Percentiles rank a stretch among this genome's conserved stretches.
Evolutionary conservation across 2,113 vertebrate genomes (phyloP).

Genomic region (Actenoides lindsayi): DNA sequence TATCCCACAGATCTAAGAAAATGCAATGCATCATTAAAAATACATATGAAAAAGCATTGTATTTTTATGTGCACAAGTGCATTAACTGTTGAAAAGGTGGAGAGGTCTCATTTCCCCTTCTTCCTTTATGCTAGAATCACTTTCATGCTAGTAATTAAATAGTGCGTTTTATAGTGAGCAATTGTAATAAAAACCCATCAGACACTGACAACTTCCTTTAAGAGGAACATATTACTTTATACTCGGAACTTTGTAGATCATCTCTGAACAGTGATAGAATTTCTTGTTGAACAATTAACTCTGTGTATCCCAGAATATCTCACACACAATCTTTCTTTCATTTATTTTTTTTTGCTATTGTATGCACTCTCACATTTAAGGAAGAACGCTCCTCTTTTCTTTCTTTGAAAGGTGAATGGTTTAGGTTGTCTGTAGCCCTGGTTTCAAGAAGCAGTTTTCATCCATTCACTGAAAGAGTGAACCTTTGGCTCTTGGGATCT

Average conservation of each 20-base stretch:
- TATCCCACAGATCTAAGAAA: background rate
- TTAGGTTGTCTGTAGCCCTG: background rate
- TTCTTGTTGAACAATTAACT: slow-evolving; percentile 52
- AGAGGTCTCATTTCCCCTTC: slow-evolving; percentile 70
- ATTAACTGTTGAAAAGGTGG: slow-evolving; percentile 70
- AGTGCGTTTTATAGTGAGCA: slow-evolving; percentile 59
- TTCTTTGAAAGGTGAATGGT: background rate
- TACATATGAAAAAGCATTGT: background rate
- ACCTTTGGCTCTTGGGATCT: background rate
- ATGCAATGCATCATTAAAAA: slow-evolving; percentile 14
- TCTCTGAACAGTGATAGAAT: slow-evolving; percentile 69
- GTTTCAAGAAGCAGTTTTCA: background rate
- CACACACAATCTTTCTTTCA: background rate
- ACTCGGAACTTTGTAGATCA: slow-evolving; percentile 55
- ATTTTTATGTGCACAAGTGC: slow-evolving; percentile 36
- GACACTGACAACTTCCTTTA: slow-evolving; percentile 73
- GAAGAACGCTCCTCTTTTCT: background rate
- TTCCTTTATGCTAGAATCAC: slow-evolving; percentile 70
- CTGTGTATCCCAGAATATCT: background rate
- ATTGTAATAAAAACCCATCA: slow-evolving; percentile 71
- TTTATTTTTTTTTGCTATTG: background rate
- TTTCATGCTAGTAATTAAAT: slow-evolving; percentile 75
- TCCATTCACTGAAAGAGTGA: background rate
- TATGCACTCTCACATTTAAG: background rate
- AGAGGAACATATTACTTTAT: slow-evolving; percentile 70